Conservation (phyloP, 2,113 vertebrate genomes). For the Entomyzon cyanotis region DNA sequence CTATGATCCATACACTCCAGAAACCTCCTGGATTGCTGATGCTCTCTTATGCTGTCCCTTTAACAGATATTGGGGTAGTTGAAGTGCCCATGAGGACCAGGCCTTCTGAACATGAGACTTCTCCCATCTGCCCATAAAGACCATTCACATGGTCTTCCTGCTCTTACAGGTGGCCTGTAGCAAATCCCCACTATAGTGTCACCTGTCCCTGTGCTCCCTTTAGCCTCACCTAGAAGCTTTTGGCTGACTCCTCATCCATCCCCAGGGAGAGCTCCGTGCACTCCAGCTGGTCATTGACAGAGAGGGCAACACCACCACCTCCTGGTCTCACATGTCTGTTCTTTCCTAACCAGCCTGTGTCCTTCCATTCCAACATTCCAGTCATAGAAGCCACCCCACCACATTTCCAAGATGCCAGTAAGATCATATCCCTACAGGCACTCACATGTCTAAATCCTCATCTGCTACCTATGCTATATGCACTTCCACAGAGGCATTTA, state of each 20-base stretch:
- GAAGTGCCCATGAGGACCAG: not conserved
- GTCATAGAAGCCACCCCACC: not conserved
- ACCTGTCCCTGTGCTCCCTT: not conserved
- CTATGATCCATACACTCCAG: not conserved
- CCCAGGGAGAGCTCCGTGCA: not conserved
- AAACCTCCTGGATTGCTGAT: not conserved
- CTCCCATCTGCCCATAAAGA: not conserved
- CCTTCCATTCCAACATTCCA: not conserved
- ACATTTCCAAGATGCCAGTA: not conserved
- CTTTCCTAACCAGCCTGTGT: not conserved
- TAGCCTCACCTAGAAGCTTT: not conserved
- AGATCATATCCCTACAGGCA: no score
- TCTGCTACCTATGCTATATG: not conserved
- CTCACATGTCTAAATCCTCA: accelerated
- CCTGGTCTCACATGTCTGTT: not conserved
- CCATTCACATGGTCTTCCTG: accelerated
- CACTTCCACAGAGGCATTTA: no score
- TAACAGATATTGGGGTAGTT: not conserved
- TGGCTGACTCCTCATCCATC: not conserved
- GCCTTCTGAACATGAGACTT: not conserved
- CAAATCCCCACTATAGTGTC: not conserved
- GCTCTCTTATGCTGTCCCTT: not conserved
- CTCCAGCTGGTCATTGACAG: not conserved
- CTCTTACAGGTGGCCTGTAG: not conserved
- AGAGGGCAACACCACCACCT: not conserved